Base-by-base conservation (phyloP, 2,113 vertebrate genomes). In the Prionailurus bengalensis region DNA sequence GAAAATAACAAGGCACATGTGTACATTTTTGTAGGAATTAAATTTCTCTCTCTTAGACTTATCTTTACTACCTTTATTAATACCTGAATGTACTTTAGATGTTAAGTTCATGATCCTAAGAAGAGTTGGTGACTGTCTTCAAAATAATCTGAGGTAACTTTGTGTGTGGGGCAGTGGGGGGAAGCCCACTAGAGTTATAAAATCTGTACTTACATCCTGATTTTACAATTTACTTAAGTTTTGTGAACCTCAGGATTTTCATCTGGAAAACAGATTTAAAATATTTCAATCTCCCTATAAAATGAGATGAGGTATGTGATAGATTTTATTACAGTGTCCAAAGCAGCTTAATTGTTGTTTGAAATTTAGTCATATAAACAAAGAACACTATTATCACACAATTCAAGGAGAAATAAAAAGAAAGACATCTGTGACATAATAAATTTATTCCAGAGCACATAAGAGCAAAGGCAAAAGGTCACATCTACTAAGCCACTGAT, bases 371-470 rank as follows among this genome's bases (percentile, higher is more conserved):
- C 31, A 68, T 65, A 6, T 74, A 86, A 90, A 68, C 42, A 70
- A 88, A 74, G 13, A 92, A 19, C 23, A 85, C 3, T 19, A 39
- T 87, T 63, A 70, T 51, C 63, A 94, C 17, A 94, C 7, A 0
- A 81, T 71, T 79, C 84, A 94, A 66, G 17, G 10, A 89, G 36
- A 71, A 93, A 93, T 84, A 51, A 39, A 85, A 65, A 70, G 68
- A 83, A 92, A 55, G 14, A 31, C 5, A 88, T 63, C 21, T 81
- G 36, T 33, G 33, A 36, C 63, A 94, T 82, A 85, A 19, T 73
- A 76, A 63, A 89, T 87, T n/a, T 55, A 89, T 33, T 79, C 51
- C 14, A 51, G 29, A 86, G 23, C 42, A 82, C 21, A 53, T 31
- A 71, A 70, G 25, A 70, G 9, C 79, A 61, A 94, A 90, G 39